Evolutionary conservation across 2,113 vertebrate genomes (phyloP).

Genomic region (Uria aalge): DNA sequence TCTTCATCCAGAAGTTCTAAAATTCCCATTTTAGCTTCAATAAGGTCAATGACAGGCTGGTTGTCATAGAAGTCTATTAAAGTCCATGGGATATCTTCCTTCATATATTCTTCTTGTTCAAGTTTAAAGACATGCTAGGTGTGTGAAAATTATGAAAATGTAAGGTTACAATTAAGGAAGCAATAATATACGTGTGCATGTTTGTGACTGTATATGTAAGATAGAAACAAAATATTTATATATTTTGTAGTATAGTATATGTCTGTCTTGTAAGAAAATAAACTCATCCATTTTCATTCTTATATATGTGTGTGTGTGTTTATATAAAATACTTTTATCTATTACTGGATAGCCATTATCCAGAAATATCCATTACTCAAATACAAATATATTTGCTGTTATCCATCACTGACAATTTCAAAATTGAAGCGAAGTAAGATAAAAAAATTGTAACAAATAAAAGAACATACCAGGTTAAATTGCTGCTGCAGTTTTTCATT

Average conservation of each 20-base stretch:
- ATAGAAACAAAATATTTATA: not conserved
- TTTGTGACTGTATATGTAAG: not conserved
- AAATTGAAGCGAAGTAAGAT: not conserved
- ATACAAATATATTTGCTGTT: not conserved
- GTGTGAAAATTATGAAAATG: not conserved
- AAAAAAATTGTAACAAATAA: not conserved
- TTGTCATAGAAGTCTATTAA: slow-evolving; percentile 98
- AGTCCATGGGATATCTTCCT: slow-evolving; percentile 95
- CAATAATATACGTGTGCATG: not conserved
- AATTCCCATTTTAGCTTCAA: slow-evolving; percentile 97
- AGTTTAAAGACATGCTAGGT: slow-evolving; percentile 96
- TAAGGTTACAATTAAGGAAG: not conserved
- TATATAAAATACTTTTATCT: not conserved
- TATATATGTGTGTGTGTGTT: not conserved
- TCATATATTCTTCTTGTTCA: slow-evolving; percentile 99
- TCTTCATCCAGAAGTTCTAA: slow-evolving; percentile 96
- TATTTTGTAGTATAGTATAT: not conserved
- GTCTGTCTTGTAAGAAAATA: not conserved
- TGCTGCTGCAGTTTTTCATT: slow-evolving; percentile 98
- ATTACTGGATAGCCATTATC: not conserved
- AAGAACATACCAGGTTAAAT: slow-evolving; percentile 89
- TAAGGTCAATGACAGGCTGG: slow-evolving; percentile 93
- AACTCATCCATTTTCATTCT: not conserved
- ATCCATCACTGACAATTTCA: not conserved
- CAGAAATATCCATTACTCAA: not conserved